These are phyloP conservation scores for Ctenicera cuprea DNA, from an alignment of 2,888 invertebrate species.

Conservation along the genomic window DNA sequence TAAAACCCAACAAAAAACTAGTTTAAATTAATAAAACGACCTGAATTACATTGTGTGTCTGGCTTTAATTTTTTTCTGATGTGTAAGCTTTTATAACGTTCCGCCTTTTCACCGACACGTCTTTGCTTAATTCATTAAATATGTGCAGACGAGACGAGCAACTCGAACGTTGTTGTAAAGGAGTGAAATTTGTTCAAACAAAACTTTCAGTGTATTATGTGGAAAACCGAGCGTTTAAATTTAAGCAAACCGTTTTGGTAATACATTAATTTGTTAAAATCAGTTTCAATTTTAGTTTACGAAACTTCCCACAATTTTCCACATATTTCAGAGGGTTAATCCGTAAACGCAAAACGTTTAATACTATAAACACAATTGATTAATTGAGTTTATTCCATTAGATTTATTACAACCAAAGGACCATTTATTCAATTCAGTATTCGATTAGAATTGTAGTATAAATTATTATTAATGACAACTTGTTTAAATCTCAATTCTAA, in stretches of 20 bases:
- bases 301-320: neutral
- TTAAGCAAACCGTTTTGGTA: too few relatives aligned
- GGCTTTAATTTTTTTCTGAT: neutral
- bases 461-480: neutral
- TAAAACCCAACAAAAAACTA: conserved; percentile 14
- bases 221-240: too few relatives aligned
- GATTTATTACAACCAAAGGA: neutral
- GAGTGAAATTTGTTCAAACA: too few relatives aligned
- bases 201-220: too few relatives aligned
- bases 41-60: neutral
- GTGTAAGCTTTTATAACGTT: neutral
- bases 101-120: neutral
- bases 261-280: too few relatives aligned
- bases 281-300: neutral
- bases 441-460: neutral
- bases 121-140: conserved; percentile 1
- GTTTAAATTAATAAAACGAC: conserved; percentile 15
- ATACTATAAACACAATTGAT: neutral
- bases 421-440: conserved; percentile 6
- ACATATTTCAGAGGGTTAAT: neutral
- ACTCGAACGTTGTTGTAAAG: too few relatives aligned
- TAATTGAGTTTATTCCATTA: conserved; percentile 9
- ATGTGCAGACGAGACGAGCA: neutral
- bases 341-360: neutral
- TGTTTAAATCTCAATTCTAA: neutral